Percentiles rank a stretch among this genome's conserved stretches.
Evolutionary conservation across 2,113 vertebrate species (phyloP).

Genomic region (Forbesichthys agassizii): DNA sequence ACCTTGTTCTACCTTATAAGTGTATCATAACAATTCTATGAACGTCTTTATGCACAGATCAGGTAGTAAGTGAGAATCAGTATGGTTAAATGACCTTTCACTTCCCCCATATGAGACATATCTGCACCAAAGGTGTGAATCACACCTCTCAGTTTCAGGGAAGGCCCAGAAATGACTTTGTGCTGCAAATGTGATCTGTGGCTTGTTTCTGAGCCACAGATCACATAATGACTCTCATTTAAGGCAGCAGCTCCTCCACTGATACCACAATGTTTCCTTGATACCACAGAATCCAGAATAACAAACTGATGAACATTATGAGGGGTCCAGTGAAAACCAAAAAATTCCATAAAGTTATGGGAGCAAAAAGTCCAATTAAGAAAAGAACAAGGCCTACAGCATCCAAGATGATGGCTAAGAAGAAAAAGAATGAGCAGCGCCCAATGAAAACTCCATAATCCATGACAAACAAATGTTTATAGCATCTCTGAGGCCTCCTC

Average conservation of each 20-base stretch:
- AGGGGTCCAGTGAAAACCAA: constrained; percentile 78
- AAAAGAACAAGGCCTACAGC: constrained; percentile 74
- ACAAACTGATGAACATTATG: constrained; percentile 79
- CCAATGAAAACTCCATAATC: constrained; percentile 55
- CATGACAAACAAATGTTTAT: constrained; percentile 32
- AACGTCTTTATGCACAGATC: too few species aligned
- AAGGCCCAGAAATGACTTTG: not conserved
- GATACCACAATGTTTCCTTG: constrained; percentile 78
- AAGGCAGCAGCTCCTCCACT: constrained; percentile 45
- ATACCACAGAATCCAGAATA: constrained; percentile 88
- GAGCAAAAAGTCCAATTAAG: constrained; percentile 74
- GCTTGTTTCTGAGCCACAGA: not conserved
- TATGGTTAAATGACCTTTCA: too few species aligned
- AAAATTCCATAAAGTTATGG: constrained; percentile 81
- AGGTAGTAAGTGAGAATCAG: too few species aligned
- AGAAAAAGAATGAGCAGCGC: constrained; percentile 65
- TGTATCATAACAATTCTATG: too few species aligned
- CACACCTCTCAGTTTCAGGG: not conserved
- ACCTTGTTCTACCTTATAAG: too few species aligned
- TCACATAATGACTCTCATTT: constrained; percentile 16
- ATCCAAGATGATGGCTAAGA: constrained; percentile 72
- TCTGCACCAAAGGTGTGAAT: too few species aligned
- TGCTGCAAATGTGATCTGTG: not conserved
- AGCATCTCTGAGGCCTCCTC: not conserved
- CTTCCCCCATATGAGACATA: too few species aligned